Percentiles rank a stretch among this genome's conserved stretches.
These are phyloP conservation scores for Idaea biselata DNA, from an alignment of 2,888 invertebrate genomes.

Conservation along the genomic window DNA sequence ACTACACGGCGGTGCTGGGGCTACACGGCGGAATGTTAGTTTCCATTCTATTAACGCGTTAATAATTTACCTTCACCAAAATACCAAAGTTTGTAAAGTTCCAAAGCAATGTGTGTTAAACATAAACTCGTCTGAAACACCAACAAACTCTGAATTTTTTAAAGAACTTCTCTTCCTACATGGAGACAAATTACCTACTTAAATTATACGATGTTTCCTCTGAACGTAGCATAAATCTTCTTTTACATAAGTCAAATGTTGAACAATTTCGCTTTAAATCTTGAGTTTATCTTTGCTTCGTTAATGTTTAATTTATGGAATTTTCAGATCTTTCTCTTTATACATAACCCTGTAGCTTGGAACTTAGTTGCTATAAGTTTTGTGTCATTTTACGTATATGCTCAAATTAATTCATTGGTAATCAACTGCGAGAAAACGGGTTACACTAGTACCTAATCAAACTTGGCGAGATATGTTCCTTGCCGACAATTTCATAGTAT, in stretches of 20 bases:
- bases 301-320: background rate
- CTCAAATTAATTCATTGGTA: background rate
- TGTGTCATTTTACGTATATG: background rate
- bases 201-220: slow-evolving; percentile 6
- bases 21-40: no score
- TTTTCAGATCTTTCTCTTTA: background rate
- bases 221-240: background rate
- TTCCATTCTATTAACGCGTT: no score
- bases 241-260: slow-evolving; percentile 1
- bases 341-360: background rate
- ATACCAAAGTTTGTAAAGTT: background rate
- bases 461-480: background rate
- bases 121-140: slow-evolving; percentile 14
- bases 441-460: background rate
- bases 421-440: background rate
- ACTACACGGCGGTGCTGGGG: no score
- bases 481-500: no score
- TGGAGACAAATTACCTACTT: slow-evolving; percentile 20
- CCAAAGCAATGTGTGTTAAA: slow-evolving; percentile 6
- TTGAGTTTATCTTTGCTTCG: slow-evolving; percentile 1
- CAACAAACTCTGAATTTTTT: slow-evolving; percentile 22
- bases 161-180: slow-evolving; percentile 17
- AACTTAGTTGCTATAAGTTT: background rate
- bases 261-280: background rate
- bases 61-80: background rate